Base-by-base conservation (phyloP, 2,888 invertebrate species). In the Stictocephala bisonia region DNA sequence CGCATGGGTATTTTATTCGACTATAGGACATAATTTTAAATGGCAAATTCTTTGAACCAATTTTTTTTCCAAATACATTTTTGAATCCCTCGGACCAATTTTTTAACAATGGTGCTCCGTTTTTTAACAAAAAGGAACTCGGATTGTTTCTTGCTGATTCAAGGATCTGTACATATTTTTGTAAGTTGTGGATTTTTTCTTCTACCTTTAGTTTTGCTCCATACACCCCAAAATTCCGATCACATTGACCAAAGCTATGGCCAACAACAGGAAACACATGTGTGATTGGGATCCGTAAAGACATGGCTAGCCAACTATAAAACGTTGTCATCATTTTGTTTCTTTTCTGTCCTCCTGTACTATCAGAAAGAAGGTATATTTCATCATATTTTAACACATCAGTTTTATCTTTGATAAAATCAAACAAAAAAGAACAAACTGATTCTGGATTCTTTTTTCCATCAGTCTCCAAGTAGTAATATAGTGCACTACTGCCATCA, bases 391-490 rank as follows among this genome's bases (percentile, higher is more conserved):
- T 26, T 15, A 27, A 9, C 7, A 26, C 40, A 31, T 56, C 22
- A 24, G 24, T 24, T 20, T 72, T 64, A 31, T 35, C 22, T 20
- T 66, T 64, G 18, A 72, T 29, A 6, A 64, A 29, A 50, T 72
- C 64, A 51, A 31, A 64, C 15, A 72, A 20, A 50, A 64, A 70
- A 3, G 41, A 72, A 31, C 72, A 51, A n/a, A 72, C 60, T n/a
- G 31, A 29, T 20, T 64, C 72, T 29, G 50, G 35, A 41, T 71
- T 71, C 29, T 44, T 72, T 51, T 51, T 72, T 11, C 29, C 40
- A 35, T 72, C 51, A 13, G 72, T 72, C 29, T 72, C 72, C 26
- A 72, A 51, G 31, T n/a, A 72, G 15, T 72, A 72, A 22, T 64
- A 72, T 24, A 72, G 64, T 13, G 22, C 24, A 66, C 72, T 64